phyloP scores from a whole-genome alignment of 2,888 invertebrate genomes.

The Cephus sareptanus region DNA sequence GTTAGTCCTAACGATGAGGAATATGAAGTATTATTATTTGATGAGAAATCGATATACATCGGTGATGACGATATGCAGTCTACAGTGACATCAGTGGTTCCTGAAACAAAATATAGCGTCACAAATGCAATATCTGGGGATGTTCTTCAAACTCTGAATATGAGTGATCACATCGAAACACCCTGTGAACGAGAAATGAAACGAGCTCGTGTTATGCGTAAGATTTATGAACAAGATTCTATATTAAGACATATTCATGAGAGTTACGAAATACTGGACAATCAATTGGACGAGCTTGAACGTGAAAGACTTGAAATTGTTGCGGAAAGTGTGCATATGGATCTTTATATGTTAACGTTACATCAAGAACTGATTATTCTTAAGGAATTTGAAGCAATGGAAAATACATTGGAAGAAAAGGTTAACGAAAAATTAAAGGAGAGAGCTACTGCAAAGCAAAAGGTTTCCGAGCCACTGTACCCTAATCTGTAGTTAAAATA shows the following conservation, averaged over 20 bases:
- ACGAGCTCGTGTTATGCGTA: constrained; percentile 68
- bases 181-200: constrained; percentile 71
- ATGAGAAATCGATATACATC: constrained; percentile 31
- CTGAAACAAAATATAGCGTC: constrained; percentile 24
- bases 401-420: constrained; percentile 73
- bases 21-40: constrained; percentile 50
- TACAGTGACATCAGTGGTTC: constrained; percentile 32
- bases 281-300: constrained; percentile 70
- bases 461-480: constrained; percentile 28
- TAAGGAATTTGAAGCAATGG: constrained; percentile 78
- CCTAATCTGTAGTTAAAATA: not conserved
- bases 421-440: constrained; percentile 70
- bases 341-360: constrained; percentile 74
- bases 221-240: constrained; percentile 75
- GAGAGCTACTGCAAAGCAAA: constrained; percentile 49
- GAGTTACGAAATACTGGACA: constrained; percentile 75
- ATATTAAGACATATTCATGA: constrained; percentile 72
- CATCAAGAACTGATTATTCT: constrained; percentile 81
- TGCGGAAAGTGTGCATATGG: constrained; percentile 71
- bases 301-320: constrained; percentile 72
- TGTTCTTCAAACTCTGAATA: constrained; percentile 42
- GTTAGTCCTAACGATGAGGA: constrained; percentile 45
- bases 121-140: constrained; percentile 32
- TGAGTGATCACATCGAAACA: constrained; percentile 65
- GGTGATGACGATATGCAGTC: constrained; percentile 30